Evolutionary conservation across 2,888 invertebrate genomes (phyloP), one percentile per base, ranked within the genome.

Genomic region (Eremobia ochroleuca): DNA sequence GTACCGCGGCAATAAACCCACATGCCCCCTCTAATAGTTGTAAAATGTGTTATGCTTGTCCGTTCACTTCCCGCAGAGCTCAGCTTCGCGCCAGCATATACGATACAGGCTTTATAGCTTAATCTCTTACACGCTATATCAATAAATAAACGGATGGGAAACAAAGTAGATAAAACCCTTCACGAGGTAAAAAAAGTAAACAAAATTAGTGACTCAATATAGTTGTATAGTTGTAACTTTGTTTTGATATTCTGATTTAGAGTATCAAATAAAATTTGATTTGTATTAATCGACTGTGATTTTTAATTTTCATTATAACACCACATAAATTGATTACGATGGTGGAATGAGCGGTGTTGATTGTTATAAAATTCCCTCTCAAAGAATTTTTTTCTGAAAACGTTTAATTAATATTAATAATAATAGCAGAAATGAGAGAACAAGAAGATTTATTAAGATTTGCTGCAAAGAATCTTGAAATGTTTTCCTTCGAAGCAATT

Each of bases 71-170:
- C 96, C 95, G 96, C 92, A 87, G 96, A 79, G 96, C 95, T 83
- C 94, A 94, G 95, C 95, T 91, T 93, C 95, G 93, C 92, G 92
- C 92, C 92, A 81, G 81, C 87, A 77, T 90, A 89, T 91, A 92
- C 91, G 88, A 90, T 89, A 90, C 87, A 81, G 82, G 90, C 93
- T 96, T 96, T 96, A 97, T 96, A 93, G 94, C 96, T 96, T 96
- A 96, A 96, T 97, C 96, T 95, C 91, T 90, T 91, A 93, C 93
- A 93, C 92, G 93, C 93, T 90, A 94, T 95, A 94, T 93, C 94
- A 94, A 96, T 96, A 96, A 96, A 96, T 95, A 94, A 94, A 91
- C 90, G 87, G 87, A 91, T 91, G 86, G 88, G 90, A 93, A 94
- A 94, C 92, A 94, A 94, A 92, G 91, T 93, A 89, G 82, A 90